Conservation (phyloP, 2,113 vertebrate genomes). For the Seriola quinqueradiata region DNA sequence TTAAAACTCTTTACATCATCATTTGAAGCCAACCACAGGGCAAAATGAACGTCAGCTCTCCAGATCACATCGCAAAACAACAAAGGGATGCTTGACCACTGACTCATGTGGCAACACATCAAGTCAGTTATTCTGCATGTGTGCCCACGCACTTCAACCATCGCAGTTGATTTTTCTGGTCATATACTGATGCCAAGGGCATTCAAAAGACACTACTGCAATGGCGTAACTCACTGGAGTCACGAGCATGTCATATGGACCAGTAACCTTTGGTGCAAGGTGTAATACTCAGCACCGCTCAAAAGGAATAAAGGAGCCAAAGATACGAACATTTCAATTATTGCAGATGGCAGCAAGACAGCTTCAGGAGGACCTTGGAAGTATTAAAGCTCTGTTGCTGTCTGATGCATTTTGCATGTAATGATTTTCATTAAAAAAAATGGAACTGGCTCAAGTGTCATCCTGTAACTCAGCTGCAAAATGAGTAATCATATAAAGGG, state of each 20-base stretch:
- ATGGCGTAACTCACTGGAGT: constrained; percentile 14
- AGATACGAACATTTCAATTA: not conserved
- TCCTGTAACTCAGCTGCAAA: not conserved
- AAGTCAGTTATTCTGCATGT: constrained; percentile 39
- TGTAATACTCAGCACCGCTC: not conserved
- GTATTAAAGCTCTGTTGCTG: not conserved
- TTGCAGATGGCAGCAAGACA: not conserved
- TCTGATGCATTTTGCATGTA: not conserved
- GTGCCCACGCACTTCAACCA: constrained; percentile 21
- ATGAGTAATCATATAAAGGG: no score
- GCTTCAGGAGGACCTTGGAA: not conserved
- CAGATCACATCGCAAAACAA: constrained; percentile 26
- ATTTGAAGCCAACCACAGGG: constrained; percentile 2
- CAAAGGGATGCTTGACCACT: constrained; percentile 14
- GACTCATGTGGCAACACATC: constrained; percentile 35
- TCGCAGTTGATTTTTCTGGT: constrained; percentile 6
- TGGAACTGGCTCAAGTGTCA: not conserved
- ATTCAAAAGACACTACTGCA: constrained; percentile 8
- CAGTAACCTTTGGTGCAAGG: not conserved
- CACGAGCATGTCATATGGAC: not conserved
- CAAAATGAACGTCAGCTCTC: not conserved
- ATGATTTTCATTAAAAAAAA: not conserved
- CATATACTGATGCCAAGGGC: constrained; percentile 17
- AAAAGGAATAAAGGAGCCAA: not conserved
- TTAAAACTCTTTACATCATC: constrained; percentile 1